Base-by-base conservation (phyloP, 2,113 vertebrate genomes). In the Chionis minor region DNA sequence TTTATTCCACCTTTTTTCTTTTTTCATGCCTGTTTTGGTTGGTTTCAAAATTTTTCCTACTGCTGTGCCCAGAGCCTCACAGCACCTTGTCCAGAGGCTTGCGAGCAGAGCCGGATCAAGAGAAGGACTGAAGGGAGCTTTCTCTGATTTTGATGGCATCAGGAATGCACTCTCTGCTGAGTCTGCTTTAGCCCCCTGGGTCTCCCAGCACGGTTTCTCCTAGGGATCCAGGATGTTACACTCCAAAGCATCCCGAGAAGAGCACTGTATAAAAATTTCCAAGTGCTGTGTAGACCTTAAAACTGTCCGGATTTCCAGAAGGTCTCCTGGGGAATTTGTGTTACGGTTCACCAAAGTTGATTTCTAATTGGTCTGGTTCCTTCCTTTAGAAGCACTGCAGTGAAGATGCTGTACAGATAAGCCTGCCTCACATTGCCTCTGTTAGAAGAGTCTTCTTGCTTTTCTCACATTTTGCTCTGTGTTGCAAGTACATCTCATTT, bases 401-500 rank as follows among this genome's bases (percentile, higher is more conserved):
- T 51, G 51, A 70, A 35, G 32, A 78, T n/a, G 22, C n/a, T 77
- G 40, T 8, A 21, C n/a, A 71, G 61, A n/a, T 55, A 78, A 84
- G n/a, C 16, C 28, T 78, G 28, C 9, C 19, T 15, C 16, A 63
- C n/a, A 47, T 92, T 86, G 67, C 38, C 59, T 56, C n/a, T 63
- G 7, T 21, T 74, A 59, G 51, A 61, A 81, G 13, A 80, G 16
- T 18, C 35, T 55, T 88, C 44, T 44, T 92, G 28, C 15, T 95
- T 83, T 74, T 44, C 47, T 63, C 67, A 20, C 6, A 19, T n/a
- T 92, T 78, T 91, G 20, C 35, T 92, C 49, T 42, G 17, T 70
- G 56, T 44, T 71, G 59, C 86, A 96, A 93, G 89, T 55, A 42
- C 38, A 63, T n/a, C 88, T 94, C 55, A 86, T 96, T 95, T 66